Percentiles rank a stretch among this genome's conserved stretches.
Conservation (phyloP, 2,113 vertebrate species). For the Accipiter virgatus region DNA sequence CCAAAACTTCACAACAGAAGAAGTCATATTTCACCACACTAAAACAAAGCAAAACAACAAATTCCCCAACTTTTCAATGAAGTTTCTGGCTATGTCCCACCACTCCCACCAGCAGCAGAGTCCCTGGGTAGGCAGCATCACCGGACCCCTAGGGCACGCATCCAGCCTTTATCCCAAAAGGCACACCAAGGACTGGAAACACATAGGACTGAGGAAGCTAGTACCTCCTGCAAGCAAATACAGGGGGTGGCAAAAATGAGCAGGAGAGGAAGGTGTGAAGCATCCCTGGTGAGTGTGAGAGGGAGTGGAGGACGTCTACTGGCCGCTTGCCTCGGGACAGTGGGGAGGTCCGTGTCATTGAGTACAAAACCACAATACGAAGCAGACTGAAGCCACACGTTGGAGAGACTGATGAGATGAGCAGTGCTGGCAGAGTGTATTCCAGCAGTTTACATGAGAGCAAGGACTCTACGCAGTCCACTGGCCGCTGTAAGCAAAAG, state of each 20-base stretch:
- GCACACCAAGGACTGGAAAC: background rate
- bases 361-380: background rate
- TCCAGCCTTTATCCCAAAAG: background rate
- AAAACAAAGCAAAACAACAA: background rate
- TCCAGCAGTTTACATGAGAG: background rate
- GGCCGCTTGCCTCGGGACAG: rapidly evolving
- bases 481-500: background rate
- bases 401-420: background rate
- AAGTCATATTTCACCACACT: background rate
- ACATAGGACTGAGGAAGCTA: rapidly evolving
- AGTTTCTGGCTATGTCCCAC: background rate
- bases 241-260: background rate
- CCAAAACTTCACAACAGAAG: background rate
- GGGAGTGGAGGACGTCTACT: background rate
- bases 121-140: background rate
- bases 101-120: background rate
- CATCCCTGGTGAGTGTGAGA: background rate
- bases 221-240: background rate
- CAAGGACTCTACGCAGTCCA: background rate
- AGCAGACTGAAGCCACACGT: background rate
- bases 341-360: background rate
- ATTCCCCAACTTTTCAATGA: background rate
- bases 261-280: background rate
- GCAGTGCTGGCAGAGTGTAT: background rate
- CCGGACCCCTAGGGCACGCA: rapidly evolving